These are phyloP conservation scores for Euleptes europaea DNA, from an alignment of 2,113 vertebrate genomes.

Conservation along the genomic window DNA sequence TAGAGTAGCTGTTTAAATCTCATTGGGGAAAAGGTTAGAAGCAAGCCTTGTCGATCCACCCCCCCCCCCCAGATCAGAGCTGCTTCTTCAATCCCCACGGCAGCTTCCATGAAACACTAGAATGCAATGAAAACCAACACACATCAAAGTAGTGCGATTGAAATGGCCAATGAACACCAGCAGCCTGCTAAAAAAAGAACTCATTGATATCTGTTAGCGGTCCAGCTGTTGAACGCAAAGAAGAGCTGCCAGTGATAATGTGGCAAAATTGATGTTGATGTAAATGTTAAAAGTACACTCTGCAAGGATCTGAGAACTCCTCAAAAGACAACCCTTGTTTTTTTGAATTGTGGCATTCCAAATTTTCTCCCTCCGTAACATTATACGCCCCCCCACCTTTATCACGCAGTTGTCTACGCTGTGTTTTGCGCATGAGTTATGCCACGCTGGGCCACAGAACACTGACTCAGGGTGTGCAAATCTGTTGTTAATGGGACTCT, in stretches of 20 bases:
- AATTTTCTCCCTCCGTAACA: neutral
- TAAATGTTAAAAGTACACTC: neutral
- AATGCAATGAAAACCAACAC: too few relatives aligned
- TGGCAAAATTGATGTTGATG: neutral
- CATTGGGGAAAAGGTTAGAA: neutral
- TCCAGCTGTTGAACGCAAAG: too few relatives aligned
- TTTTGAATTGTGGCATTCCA: neutral
- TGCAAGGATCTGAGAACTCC: neutral
- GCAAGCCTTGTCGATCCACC: neutral
- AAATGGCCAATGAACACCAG: too few relatives aligned
- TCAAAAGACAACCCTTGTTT: neutral
- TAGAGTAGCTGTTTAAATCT: too few relatives aligned
- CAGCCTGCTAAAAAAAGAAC: too few relatives aligned
- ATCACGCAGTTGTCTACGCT: neutral
- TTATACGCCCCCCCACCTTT: neutral
- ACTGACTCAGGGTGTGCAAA: neutral
- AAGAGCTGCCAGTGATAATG: neutral
- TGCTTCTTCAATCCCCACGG: neutral
- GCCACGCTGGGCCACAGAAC: neutral
- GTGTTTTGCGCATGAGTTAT: neutral
- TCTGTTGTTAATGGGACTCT: slow-evolving; percentile 55
- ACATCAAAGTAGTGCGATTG: too few relatives aligned
- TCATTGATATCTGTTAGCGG: too few relatives aligned
- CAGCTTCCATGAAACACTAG: too few relatives aligned
- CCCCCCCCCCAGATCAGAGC: neutral